Evolutionary conservation across 2,797 vertebrate genomes (phyloP).

Genomic region (Phyllotis vaccarum): DNA sequence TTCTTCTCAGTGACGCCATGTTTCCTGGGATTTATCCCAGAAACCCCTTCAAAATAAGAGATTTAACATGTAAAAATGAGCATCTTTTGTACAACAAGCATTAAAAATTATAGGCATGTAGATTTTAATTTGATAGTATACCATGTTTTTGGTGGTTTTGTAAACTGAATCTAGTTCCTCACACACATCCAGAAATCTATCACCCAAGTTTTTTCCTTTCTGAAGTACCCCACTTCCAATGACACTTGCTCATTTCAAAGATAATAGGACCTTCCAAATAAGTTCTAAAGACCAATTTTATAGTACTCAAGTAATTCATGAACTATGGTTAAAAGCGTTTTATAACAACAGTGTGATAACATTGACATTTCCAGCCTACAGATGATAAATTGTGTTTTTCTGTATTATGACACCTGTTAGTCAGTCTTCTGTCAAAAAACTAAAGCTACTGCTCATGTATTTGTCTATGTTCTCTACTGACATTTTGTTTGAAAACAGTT

Average conservation of each 20-base stretch:
- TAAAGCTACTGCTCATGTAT: neutral
- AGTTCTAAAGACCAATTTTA: neutral
- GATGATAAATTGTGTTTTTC: conserved; percentile 21
- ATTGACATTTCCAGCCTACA: neutral
- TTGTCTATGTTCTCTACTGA: neutral
- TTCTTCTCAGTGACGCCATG: neutral
- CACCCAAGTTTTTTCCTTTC: neutral
- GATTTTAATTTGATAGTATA: neutral
- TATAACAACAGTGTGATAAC: neutral
- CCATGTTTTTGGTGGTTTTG: neutral
- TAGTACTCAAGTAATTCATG: neutral
- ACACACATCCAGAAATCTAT: neutral
- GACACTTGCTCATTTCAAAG: neutral
- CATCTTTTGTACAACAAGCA: neutral
- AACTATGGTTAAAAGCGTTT: conserved; percentile 22
- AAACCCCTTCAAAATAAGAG: neutral
- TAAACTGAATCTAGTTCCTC: neutral
- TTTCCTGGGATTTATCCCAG: neutral
- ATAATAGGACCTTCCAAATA: neutral
- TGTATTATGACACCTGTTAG: neutral
- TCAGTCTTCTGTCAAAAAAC: conserved; percentile 34
- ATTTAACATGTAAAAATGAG: neutral
- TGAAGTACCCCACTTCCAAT: neutral
- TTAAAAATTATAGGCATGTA: neutral
- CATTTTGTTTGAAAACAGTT: conserved; percentile 9